A percentile compares a stretch with the other conserved stretches of the same genome.
phyloP scores from a whole-genome alignment of 2,888 invertebrate species.

The Psococerastis gibbosa region DNA sequence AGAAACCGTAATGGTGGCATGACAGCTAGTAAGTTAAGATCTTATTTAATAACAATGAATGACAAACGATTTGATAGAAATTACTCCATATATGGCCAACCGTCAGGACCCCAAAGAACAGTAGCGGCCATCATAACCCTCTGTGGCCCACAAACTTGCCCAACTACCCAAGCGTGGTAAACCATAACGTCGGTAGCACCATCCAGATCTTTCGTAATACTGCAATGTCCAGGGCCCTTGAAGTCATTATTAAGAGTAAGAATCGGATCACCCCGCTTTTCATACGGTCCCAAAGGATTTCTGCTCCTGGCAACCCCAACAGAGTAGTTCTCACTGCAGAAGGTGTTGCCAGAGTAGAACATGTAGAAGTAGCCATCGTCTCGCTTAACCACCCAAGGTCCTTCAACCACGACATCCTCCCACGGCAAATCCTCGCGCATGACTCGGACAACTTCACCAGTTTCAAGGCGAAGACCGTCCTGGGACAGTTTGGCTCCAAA shows the following conservation, averaged over 20 bases:
- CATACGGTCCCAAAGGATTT: background rate
- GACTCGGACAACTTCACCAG: background rate
- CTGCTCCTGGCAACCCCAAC: background rate
- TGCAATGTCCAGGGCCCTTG: background rate
- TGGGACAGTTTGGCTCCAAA: background rate
- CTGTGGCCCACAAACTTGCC: background rate
- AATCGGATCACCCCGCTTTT: slow-evolving; percentile 1
- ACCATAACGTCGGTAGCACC: background rate
- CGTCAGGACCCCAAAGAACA: background rate
- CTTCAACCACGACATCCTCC: slow-evolving; percentile 1
- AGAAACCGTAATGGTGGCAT: too few relatives aligned
- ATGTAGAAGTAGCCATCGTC: background rate
- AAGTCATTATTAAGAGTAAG: background rate
- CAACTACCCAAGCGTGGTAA: background rate
- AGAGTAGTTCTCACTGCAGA: background rate
- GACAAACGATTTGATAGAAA: too few relatives aligned
- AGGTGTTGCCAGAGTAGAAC: background rate
- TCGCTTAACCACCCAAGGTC: background rate
- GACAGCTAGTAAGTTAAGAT: too few relatives aligned
- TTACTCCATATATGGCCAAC: background rate
- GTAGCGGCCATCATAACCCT: background rate
- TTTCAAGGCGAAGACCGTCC: background rate
- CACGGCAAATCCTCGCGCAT: background rate
- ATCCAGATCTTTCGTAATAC: background rate
- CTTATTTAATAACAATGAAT: too few relatives aligned